These are phyloP conservation scores for Eufriesea mexicana DNA, from an alignment of 1,140 invertebrate species.

Conservation along the genomic window DNA sequence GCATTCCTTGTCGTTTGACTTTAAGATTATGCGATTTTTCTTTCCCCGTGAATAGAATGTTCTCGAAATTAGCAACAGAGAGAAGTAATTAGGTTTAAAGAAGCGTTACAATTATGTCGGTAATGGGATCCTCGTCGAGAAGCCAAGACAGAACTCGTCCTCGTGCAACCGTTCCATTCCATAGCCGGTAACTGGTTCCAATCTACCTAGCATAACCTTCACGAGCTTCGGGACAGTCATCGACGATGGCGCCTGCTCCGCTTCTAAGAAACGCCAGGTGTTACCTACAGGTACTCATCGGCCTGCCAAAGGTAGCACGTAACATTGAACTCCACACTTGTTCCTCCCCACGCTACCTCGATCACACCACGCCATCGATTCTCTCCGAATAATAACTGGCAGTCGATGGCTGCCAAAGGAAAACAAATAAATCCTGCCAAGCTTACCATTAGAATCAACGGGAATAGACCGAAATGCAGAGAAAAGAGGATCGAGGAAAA, in stretches of 20 bases:
- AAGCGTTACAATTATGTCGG: background rate
- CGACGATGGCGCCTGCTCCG: conserved; percentile 7
- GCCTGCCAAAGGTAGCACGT: too few species aligned
- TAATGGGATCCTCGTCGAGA: background rate
- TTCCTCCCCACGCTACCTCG: background rate
- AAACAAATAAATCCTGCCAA: too few species aligned
- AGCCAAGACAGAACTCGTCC: too few species aligned
- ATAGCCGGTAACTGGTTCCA: conserved; percentile 16
- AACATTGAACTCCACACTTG: background rate
- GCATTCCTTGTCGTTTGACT: too few species aligned
- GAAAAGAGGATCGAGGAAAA: background rate
- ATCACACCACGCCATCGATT: background rate
- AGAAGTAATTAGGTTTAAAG: too few species aligned
- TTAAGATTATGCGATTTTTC: too few species aligned
- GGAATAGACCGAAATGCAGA: too few species aligned
- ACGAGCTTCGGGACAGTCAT: background rate
- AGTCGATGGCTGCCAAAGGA: background rate
- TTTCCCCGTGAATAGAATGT: too few species aligned
- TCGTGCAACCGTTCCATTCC: background rate
- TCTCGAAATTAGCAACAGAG: too few species aligned
- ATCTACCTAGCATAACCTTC: background rate
- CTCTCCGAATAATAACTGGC: too few species aligned
- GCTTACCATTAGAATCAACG: too few species aligned
- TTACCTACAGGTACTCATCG: background rate
- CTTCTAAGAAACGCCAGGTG: background rate